phyloP scores from a whole-genome alignment of 2,113 vertebrate genomes.

The Eptesicus fuscus region DNA sequence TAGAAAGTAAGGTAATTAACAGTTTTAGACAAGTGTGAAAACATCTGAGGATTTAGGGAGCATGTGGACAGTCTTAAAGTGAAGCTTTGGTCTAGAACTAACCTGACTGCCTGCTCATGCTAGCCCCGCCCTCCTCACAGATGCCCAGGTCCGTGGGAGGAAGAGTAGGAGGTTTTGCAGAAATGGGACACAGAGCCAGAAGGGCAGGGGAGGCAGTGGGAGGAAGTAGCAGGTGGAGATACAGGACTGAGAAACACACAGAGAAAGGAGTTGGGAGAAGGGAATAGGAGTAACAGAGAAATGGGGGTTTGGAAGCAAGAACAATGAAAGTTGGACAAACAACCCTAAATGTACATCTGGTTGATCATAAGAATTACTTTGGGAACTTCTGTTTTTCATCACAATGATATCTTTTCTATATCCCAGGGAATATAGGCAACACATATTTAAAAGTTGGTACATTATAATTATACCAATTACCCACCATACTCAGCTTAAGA shows the following conservation, averaged over 20 bases:
- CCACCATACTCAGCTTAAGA: not conserved
- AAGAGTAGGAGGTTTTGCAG: constrained; percentile 57
- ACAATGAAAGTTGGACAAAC: not conserved
- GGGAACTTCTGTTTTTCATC: not conserved
- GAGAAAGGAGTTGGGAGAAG: not conserved
- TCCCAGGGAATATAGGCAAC: not conserved
- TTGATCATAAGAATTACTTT: not conserved
- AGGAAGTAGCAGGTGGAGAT: constrained; percentile 49
- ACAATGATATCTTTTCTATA: not conserved
- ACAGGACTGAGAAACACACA: not conserved
- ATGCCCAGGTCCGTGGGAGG: constrained; percentile 38
- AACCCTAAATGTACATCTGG: not conserved
- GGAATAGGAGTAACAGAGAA: not conserved
- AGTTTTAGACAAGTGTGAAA: constrained; percentile 20
- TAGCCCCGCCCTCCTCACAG: constrained; percentile 43
- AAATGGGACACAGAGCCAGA: constrained; percentile 65
- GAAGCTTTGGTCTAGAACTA: constrained; percentile 48
- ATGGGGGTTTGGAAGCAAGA: not conserved
- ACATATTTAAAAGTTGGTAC: not conserved
- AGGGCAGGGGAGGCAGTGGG: constrained; percentile 64
- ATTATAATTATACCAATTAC: not conserved
- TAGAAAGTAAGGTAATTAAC: not conserved
- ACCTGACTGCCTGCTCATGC: constrained; percentile 2
- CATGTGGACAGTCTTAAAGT: constrained; percentile 14
- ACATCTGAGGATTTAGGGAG: not conserved